phyloP scores from a whole-genome alignment of 2,797 vertebrate genomes.

The Helicolenus hilgendorfi region DNA sequence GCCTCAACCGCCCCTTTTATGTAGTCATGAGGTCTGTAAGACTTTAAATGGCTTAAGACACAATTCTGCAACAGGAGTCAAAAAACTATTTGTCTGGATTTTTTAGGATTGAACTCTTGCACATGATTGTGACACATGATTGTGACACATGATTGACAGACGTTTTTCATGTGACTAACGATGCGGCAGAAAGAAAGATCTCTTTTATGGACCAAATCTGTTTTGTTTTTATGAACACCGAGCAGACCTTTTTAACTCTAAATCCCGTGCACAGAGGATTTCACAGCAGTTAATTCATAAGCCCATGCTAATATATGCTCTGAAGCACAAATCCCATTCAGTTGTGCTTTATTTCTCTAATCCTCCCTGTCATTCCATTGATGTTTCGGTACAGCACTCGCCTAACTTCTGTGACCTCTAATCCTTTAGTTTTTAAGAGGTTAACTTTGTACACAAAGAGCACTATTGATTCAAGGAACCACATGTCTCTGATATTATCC shows the following conservation, averaged over 20 bases:
- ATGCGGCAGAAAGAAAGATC: background rate
- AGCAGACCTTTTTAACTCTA: slow-evolving; percentile 11
- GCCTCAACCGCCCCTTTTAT: slow-evolving; percentile 58
- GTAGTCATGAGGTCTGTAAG: slow-evolving; percentile 81
- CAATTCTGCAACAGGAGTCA: slow-evolving; percentile 20
- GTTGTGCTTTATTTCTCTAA: slow-evolving; percentile 67
- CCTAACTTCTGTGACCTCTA: slow-evolving; percentile 46
- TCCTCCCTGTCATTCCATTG: slow-evolving; percentile 57
- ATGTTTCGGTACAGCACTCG: slow-evolving; percentile 39
- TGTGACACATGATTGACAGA: slow-evolving; percentile 40
- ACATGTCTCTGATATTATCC: slow-evolving; percentile 38
- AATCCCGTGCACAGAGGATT: slow-evolving; percentile 36
- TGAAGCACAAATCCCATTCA: slow-evolving; percentile 66
- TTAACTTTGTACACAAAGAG: slow-evolving; percentile 58
- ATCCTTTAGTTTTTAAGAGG: slow-evolving; percentile 55
- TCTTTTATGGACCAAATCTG: background rate
- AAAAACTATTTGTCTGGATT: slow-evolving; percentile 37
- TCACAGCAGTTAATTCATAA: slow-evolving; percentile 57
- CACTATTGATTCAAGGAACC: slow-evolving; percentile 42
- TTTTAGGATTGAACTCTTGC: background rate
- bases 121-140: slow-evolving; percentile 25
- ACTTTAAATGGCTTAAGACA: slow-evolving; percentile 84
- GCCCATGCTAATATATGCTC: slow-evolving; percentile 48
- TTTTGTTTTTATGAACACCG: slow-evolving; percentile 32
- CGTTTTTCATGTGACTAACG: slow-evolving; percentile 6